A percentile compares a stretch with the other conserved stretches of the same genome.
These are phyloP conservation scores for Mesorhabditis belari DNA, from an alignment of 2,888 invertebrate species.

Conservation along the genomic window DNA sequence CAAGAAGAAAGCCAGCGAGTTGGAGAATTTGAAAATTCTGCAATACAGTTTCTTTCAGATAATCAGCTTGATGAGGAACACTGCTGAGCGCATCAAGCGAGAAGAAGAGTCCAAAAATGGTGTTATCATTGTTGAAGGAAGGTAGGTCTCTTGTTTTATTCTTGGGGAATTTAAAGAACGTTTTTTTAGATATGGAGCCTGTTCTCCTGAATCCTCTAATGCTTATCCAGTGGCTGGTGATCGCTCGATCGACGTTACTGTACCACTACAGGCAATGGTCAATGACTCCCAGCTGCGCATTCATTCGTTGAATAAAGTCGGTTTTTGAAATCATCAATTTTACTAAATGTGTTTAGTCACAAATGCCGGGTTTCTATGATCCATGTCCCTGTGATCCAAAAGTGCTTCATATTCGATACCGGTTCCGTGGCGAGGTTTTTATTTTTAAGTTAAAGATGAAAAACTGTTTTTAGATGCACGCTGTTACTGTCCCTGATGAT, in stretches of 20 bases:
- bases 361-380: slow-evolving; percentile 92
- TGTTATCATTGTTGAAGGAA: slow-evolving; percentile 74
- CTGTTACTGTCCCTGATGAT: slow-evolving; percentile 71
- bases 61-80: slow-evolving; percentile 76
- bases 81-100: slow-evolving; percentile 72
- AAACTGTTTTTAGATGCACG: too few species aligned
- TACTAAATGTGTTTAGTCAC: slow-evolving; percentile 66
- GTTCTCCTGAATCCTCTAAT: slow-evolving; percentile 20
- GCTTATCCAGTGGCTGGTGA: slow-evolving; percentile 46
- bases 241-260: slow-evolving; percentile 70
- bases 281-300: slow-evolving; percentile 73
- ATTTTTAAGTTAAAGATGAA: too few species aligned
- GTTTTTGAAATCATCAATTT: background rate
- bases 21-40: background rate
- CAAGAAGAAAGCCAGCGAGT: slow-evolving; percentile 29
- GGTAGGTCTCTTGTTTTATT: slow-evolving; percentile 55
- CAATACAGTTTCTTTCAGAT: slow-evolving; percentile 13
- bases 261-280: slow-evolving; percentile 85
- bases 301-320: slow-evolving; percentile 38
- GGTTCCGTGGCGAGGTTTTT: slow-evolving; percentile 73
- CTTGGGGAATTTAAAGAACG: background rate
- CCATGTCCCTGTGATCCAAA: slow-evolving; percentile 85
- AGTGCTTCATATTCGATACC: slow-evolving; percentile 75
- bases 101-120: slow-evolving; percentile 78
- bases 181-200: slow-evolving; percentile 26